Evolutionary conservation across 2,797 vertebrate genomes (phyloP), one percentile per base, ranked within the genome.

Genomic region (Lagocephalus sceleratus): DNA sequence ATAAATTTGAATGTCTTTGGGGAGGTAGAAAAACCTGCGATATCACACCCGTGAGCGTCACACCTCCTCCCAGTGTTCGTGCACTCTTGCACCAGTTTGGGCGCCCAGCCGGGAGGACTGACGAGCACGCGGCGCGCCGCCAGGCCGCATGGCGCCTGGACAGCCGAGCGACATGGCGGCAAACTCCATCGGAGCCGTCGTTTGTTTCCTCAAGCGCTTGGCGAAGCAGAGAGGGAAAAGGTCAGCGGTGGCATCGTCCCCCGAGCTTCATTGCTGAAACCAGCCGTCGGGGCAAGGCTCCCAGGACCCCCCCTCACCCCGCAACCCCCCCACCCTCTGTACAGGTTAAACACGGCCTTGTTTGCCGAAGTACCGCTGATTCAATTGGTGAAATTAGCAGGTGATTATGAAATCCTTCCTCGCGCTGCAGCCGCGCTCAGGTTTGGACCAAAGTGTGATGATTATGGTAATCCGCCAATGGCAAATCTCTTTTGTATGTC

Each of bases 401-500:
- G 78, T 63, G n/a, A 19, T 78, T 82, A 58, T 71, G 74, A 71
- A 73, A 74, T 60, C 50, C 20, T 54, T 78, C 67, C 71, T 46
- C 71, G 56, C 68, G 41, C 63, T 76, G 74, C 62, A 82, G 82
- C 80, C 82, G 85, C 74, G 79, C 73, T 73, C 69, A 69, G 68
- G 76, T 85, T 83, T 66, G 64, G 61, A 70, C 72, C 66, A 79
- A 73, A 73, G 57, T 71, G 71, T 67, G 74, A 78, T 68, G 65
- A 87, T 86, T 87, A 85, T 87, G 81, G 69, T 83, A 85, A 87
- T 88, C 77, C 76, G 77, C 76, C 78, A 73, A 83, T 78, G 66
- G 75, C 66, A 65, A 63, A 72, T 51, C 71, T 76, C 57, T 47
- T 77, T 84, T 88, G 76, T 82, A 66, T 62, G 70, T 75, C 32